Evolutionary conservation across 2,888 invertebrate genomes (phyloP), one percentile per base, ranked within the genome.

Genomic region (Gibbula magus): DNA sequence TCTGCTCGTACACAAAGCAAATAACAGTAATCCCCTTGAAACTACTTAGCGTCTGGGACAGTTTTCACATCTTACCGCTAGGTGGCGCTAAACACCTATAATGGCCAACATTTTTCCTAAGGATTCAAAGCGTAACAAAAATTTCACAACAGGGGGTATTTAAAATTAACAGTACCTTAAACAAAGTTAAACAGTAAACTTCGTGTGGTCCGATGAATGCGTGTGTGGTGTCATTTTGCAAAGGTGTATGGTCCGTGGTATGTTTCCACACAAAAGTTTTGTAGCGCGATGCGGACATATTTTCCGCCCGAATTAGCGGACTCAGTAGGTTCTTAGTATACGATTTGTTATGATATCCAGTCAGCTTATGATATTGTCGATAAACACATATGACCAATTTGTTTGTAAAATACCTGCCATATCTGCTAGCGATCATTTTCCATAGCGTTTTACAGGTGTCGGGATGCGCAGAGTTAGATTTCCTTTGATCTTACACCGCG

Each of bases 341-440:
- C 35, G 35, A 70, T 70, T 39, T 70, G 70, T 70, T 70, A 35
- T 70, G 32, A 29, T 70, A 35, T 35, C 70, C n/a, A 35, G 70
- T 13, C 20, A 70, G 35, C 70, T 35, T 35, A 39, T 70, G n/a
- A 35, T 35, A 70, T 70, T 39, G 35, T 32, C 32, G 18, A 35
- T 70, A 35, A 35, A 35, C 70, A 70, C n/a, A 70, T 70, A 39
- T 70, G 39, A 70, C 70, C 39, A 70, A 39, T 35, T 32, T 39
- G 32, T 32, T 22, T 35, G n/a, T 3, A 70, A 70, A n/a, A 70
- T n/a, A 35, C 29, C 35, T 20, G 18, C 32, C 18, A 70, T 70
- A 32, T 16, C 4, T 20, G 35, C 35, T 8, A 13, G 39, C 39
- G 32, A 70, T 70, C 39, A 39, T 70, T 70, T 70, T 32, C 35